Evolutionary conservation across 2,888 invertebrate genomes (phyloP).

Genomic region (Lepidocyrtinus sp.): DNA sequence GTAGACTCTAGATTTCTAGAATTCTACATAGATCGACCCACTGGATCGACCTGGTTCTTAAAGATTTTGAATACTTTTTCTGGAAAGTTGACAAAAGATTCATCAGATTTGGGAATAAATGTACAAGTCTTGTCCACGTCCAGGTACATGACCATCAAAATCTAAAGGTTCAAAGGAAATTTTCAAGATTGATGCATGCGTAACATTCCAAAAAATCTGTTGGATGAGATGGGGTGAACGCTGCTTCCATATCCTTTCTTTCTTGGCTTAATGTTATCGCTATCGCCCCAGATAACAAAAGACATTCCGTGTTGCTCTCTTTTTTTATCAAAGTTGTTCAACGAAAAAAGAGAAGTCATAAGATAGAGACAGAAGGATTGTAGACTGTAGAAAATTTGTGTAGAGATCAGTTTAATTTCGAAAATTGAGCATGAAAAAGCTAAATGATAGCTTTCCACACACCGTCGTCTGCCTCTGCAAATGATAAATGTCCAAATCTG

Average conservation of each 20-base stretch:
- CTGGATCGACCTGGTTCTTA: too few species aligned
- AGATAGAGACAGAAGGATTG: too few species aligned
- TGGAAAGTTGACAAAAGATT: conserved; percentile 49
- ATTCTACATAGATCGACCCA: too few species aligned
- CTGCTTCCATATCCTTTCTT: neutral
- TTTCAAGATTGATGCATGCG: neutral
- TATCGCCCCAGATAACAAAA: conserved; percentile 40
- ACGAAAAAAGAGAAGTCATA: neutral
- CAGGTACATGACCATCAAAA: conserved; percentile 48
- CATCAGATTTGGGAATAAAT: conserved; percentile 31
- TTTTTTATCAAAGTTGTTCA: conserved; percentile 31
- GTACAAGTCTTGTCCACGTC: conserved; percentile 49
- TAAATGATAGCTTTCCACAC: neutral
- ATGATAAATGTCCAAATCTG: neutral
- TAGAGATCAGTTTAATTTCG: neutral
- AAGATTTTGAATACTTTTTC: too few species aligned
- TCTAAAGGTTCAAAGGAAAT: conserved; percentile 26
- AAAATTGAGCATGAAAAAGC: neutral
- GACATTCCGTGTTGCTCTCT: conserved; percentile 59
- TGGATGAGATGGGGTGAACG: neutral
- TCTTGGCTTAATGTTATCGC: conserved; percentile 24
- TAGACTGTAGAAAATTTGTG: too few species aligned
- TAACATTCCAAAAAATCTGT: neutral
- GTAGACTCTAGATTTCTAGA: too few species aligned
- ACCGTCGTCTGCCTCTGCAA: neutral